Conservation (phyloP, 2,113 vertebrate species). For the Hippocampus guttulatus region DNA sequence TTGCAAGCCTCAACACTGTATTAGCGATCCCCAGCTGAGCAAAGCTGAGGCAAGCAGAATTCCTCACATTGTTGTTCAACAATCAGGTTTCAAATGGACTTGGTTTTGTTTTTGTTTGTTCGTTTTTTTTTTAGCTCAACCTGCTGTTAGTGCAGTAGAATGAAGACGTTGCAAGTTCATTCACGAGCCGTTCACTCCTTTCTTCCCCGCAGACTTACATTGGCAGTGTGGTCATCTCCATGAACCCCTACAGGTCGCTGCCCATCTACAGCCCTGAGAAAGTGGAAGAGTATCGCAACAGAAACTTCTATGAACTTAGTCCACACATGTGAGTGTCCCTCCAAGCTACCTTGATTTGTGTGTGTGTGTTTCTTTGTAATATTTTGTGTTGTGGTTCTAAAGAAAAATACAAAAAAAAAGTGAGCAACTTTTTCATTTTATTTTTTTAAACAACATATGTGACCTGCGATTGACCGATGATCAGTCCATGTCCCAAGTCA, state of each 20-base stretch:
- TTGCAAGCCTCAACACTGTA: constrained; percentile 44
- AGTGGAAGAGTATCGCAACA: constrained; percentile 97
- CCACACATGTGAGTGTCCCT: constrained; percentile 92
- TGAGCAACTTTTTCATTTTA: too few species aligned
- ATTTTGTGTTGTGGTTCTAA: not conserved
- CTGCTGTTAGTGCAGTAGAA: not conserved
- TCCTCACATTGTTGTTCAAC: constrained; percentile 9
- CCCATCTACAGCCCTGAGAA: constrained; percentile 94
- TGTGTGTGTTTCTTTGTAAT: not conserved
- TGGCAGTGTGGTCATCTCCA: constrained; percentile 95
- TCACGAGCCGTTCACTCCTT: not conserved
- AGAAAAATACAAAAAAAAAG: not conserved
- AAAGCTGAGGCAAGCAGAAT: constrained; percentile 33
- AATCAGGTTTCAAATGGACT: not conserved
- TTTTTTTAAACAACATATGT: not conserved
- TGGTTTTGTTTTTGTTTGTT: not conserved
- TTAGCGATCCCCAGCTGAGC: constrained; percentile 43
- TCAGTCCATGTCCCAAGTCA: not conserved
- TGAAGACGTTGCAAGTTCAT: not conserved
- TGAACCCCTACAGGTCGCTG: constrained; percentile 91
- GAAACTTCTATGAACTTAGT: constrained; percentile 98
- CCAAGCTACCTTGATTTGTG: not conserved
- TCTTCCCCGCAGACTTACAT: constrained; percentile 85
- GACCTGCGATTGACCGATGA: not conserved
- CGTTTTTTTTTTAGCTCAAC: not conserved